phyloP scores from a whole-genome alignment of 1,140 invertebrate genomes.

The Drusus annulatus region DNA sequence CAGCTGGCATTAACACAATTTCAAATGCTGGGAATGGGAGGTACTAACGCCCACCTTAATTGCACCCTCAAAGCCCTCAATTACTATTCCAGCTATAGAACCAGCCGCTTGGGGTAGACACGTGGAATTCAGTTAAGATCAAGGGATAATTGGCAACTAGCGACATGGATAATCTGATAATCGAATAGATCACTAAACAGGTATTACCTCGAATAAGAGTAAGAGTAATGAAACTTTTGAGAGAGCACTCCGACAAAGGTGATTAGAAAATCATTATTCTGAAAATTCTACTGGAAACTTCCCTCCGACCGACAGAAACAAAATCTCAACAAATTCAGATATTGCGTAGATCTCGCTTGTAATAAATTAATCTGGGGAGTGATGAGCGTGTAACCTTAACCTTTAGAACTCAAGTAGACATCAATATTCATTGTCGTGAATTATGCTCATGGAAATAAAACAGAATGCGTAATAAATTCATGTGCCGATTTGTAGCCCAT shows the following conservation, averaged over 20 bases:
- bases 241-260: not conserved
- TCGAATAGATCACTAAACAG: slow-evolving; percentile 6
- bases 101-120: not conserved
- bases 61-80: not conserved
- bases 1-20: slow-evolving; percentile 6
- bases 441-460: too few relatives aligned
- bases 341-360: too few relatives aligned
- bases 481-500: too few relatives aligned
- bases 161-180: slow-evolving; percentile 1
- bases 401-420: too few relatives aligned
- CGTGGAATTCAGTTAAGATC: slow-evolving; percentile 9
- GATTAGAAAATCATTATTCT: too few relatives aligned
- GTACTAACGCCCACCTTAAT: slow-evolving; percentile 4
- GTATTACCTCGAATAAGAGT: not conserved
- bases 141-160: slow-evolving; percentile 21
- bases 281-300: too few relatives aligned
- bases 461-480: too few relatives aligned
- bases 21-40: not conserved
- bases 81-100: slow-evolving; percentile 3
- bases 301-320: too few relatives aligned
- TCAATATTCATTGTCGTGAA: too few relatives aligned
- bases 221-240: not conserved
- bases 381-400: too few relatives aligned
- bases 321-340: too few relatives aligned
- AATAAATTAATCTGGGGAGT: too few relatives aligned